Base-by-base conservation (phyloP, 1,140 invertebrate species). In the Idris sp. region DNA sequence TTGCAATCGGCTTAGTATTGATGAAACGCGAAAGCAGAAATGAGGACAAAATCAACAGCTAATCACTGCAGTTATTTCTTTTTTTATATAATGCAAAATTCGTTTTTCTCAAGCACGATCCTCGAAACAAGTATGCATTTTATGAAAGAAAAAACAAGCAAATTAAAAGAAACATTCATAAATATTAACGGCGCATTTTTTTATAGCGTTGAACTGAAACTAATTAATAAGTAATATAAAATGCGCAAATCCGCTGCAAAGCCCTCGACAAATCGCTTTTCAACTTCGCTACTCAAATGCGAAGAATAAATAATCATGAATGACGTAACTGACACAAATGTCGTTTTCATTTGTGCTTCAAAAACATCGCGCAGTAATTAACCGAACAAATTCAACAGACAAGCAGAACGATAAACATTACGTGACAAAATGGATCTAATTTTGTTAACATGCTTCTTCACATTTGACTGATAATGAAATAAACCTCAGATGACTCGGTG, bases 161-260 rank as follows among this genome's bases (percentile, higher is more conserved):
- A n/a, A n/a, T n/a, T n/a, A n/a, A n/a, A n/a, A n/a, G n/a, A n/a
- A n/a, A n/a, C n/a, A n/a, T n/a, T n/a, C n/a, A n/a, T n/a, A n/a
- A n/a, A n/a, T n/a, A n/a, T n/a, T n/a, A n/a, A n/a, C n/a, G n/a
- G 18, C 30, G 10, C 26, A 4, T 2, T 14, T 40, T 40, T 41
- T 54, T 9, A 15, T n/a, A 3, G 0, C 18, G 14, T 11, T n/a
- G 11, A 49, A 28, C 26, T 15, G 18, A 16, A 44, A 31, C 53
- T 49, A 53, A 69, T 69, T 59, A 51, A 44, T 69, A 53, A 51
- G n/a, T 49, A 61, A n/a, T n/a, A 59, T 69, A 51, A 58, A 59
- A 33, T 18, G 36, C 43, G 38, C 22, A 35, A 65, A 40, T 65
- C 30, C 35, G 1, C 6, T 54, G 28, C 6, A 28, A 18, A 30